Base-by-base conservation (phyloP, 2,797 vertebrate genomes). In the Allobates femoralis region DNA sequence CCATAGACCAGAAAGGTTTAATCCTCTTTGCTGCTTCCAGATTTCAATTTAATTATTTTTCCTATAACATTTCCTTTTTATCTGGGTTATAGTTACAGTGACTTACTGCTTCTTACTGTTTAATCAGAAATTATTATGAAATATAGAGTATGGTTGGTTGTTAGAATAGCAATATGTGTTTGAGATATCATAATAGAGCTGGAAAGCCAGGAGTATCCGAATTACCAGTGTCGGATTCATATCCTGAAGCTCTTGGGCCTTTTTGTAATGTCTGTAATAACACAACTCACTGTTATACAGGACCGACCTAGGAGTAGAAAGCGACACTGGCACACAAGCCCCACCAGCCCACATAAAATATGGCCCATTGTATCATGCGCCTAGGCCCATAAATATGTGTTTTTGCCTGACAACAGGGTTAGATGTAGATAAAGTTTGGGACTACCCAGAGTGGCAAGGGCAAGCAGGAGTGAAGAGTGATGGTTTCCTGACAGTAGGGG, bases 41-140 rank as follows among this genome's bases (percentile, higher is more conserved):
- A 23, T 71, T 67, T 64, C 5, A 26, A 19, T 67, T 67, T 67
- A 8, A 67, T 67, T 67, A 67, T 67, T 67, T 37, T 71, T 71
- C 21, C 23, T 41, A 41, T n/a, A 71, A n/a, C 28, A 18, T 21
- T 64, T 30, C 26, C 28, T 32, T 67, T 67, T 34, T 8, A 67
- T 67, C 64, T 32, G 28, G 30, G 15, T 34, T 32, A 26, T 10
- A 32, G 14, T 16, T 30, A 64, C 15, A 32, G 28, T 19, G 28
- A 67, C 64, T 67, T 67, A 67, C 23, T n/a, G 21, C 32, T 41
- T n/a, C 67, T 41, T 46, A 23, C 37, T 46, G 37, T 66, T 30
- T 21, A 21, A 60, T 23, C 56, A 23, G 19, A 19, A 60, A 60
- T 21, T 66, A 66, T 4, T 5, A 26, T n/a, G 23, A 32, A 67